Conservation (phyloP, 2,797 vertebrate species). For the Mareca strepera region DNA sequence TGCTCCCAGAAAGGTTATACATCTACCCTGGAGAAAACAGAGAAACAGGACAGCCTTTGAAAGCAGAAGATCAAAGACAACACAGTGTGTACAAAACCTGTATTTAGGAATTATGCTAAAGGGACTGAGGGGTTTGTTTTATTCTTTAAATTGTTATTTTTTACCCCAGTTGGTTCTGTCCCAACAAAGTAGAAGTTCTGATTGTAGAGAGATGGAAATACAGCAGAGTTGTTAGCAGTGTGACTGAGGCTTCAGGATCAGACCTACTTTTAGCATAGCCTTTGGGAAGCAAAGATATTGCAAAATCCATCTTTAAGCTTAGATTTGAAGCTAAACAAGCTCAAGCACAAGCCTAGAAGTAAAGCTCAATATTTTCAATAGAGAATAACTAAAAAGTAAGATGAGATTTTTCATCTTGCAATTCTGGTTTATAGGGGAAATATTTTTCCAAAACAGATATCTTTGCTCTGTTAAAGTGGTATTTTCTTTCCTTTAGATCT, state of each 20-base stretch:
- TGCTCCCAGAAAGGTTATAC: fast-evolving
- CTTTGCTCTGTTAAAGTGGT: background rate
- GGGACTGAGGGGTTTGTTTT: background rate
- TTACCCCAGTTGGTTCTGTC: background rate
- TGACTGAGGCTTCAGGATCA: background rate
- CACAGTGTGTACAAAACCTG: background rate
- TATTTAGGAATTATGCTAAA: background rate
- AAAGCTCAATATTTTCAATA: background rate
- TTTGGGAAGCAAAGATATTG: background rate
- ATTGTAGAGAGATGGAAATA: background rate
- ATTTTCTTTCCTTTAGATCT: background rate
- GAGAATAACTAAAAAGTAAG: background rate
- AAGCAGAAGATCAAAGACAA: background rate
- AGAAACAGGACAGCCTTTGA: background rate
- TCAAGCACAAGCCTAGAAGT: background rate
- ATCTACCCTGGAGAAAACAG: background rate
- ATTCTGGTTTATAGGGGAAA: background rate
- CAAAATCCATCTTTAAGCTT: background rate
- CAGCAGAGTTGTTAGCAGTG: background rate
- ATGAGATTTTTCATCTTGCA: background rate
- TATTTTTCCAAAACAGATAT: background rate
- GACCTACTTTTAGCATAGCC: background rate
- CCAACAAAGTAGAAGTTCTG: background rate
- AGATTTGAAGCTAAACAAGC: background rate
- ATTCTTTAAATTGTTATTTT: no score